Conservation (phyloP, 2,113 vertebrate species). For the Amblyopsis rosae region DNA sequence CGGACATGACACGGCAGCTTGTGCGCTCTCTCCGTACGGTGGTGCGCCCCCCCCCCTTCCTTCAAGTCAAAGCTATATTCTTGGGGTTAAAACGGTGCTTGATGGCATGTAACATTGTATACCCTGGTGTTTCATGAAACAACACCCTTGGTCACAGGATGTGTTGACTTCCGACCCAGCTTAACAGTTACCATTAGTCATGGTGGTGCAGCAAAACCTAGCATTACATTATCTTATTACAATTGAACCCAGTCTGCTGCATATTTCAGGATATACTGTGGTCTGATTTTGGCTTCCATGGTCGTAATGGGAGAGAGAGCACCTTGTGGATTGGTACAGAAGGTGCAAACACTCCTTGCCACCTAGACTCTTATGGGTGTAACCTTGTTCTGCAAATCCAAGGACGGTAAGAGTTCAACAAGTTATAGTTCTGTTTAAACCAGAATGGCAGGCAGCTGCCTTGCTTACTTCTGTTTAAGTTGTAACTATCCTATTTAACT, state of each 20-base stretch:
- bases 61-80: too few species aligned
- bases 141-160: too few species aligned
- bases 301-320: conserved; percentile 87
- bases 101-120: too few species aligned
- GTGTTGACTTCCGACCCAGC: too few species aligned
- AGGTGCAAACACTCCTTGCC: conserved; percentile 93
- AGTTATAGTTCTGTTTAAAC: not conserved
- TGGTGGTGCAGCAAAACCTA: too few species aligned
- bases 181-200: too few species aligned
- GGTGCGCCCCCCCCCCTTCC: too few species aligned
- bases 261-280: conserved; percentile 83
- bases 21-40: too few species aligned
- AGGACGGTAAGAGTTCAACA: conserved; percentile 84
- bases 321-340: conserved; percentile 91
- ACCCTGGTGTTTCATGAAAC: too few species aligned
- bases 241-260: not conserved
- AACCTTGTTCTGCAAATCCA: conserved; percentile 95
- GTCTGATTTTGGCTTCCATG: conserved; percentile 92
- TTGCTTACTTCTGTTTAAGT: not conserved
- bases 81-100: too few species aligned
- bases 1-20: too few species aligned
- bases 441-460: not conserved
- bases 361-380: conserved; percentile 92
- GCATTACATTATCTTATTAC: not conserved
- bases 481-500: not conserved